A percentile compares a stretch with the other conserved stretches of the same genome.
These are phyloP conservation scores for Phymorhynchus buccinoides DNA, from an alignment of 1,140 invertebrate genomes.

Conservation along the genomic window DNA sequence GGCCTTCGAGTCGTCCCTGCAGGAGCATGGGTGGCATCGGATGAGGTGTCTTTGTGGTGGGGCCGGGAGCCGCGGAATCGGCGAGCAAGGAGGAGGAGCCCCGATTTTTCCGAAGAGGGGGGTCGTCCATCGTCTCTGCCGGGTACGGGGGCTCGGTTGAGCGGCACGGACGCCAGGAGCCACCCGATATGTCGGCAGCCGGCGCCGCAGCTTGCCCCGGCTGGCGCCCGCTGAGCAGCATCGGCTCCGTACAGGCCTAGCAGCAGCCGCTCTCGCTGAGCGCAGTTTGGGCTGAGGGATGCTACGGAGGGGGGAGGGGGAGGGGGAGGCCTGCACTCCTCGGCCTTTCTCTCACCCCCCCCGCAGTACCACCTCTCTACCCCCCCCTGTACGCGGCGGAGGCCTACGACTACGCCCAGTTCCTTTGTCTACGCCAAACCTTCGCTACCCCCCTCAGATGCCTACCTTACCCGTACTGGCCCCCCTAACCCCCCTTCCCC, in stretches of 20 bases:
- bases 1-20: constrained; percentile 53
- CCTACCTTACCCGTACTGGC: constrained; percentile 29
- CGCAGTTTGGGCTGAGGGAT: background rate
- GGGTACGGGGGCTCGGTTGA: background rate
- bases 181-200: background rate
- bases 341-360: too few species aligned
- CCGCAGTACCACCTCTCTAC: constrained; percentile 30
- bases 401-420: constrained; percentile 30
- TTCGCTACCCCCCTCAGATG: constrained; percentile 18
- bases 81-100: constrained; percentile 47
- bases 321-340: background rate
- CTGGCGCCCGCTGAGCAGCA: background rate
- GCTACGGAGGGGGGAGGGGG: background rate
- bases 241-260: constrained; percentile 15
- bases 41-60: constrained; percentile 57
- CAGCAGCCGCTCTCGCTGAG: constrained; percentile 35
- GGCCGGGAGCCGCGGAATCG: constrained; percentile 50
- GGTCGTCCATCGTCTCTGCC: constrained; percentile 25
- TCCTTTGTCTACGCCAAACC: constrained; percentile 25
- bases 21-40: too few species aligned
- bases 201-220: constrained; percentile 27
- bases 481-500: constrained; percentile 26
- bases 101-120: constrained; percentile 39
- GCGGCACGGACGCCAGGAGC: constrained; percentile 16
- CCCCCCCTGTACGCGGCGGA: constrained; percentile 10